Conservation (phyloP, 2,113 vertebrate genomes). For the Aspiorhynchus laticeps region DNA sequence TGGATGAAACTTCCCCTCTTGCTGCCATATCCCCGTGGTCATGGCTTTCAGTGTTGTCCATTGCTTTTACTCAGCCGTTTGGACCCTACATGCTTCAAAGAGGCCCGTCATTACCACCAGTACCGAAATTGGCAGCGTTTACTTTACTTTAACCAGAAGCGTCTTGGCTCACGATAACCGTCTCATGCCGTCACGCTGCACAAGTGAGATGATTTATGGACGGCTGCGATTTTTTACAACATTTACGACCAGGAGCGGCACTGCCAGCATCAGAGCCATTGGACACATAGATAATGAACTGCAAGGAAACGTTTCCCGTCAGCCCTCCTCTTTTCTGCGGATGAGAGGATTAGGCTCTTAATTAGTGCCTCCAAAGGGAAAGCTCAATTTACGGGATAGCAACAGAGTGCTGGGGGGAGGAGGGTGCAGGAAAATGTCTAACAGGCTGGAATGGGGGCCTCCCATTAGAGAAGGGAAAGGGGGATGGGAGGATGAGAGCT, state of each 20-base stretch:
- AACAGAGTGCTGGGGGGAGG: constrained; percentile 50
- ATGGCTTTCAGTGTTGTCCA: constrained; percentile 13
- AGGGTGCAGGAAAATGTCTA: constrained; percentile 62
- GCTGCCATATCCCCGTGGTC: constrained; percentile 45
- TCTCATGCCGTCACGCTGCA: constrained; percentile 17
- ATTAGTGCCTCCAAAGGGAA: constrained; percentile 61
- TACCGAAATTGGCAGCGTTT: constrained; percentile 24
- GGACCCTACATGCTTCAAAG: constrained; percentile 39
- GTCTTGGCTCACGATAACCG: constrained; percentile 9
- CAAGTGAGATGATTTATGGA: constrained; percentile 52
- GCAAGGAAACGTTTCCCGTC: constrained; percentile 49
- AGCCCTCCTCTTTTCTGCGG: constrained; percentile 49
- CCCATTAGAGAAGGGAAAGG: constrained; percentile 72
- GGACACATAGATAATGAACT: constrained; percentile 57
- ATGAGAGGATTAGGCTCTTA: constrained; percentile 60
- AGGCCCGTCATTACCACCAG: constrained; percentile 18
- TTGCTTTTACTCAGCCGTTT: constrained; percentile 30
- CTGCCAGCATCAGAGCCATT: constrained; percentile 45
- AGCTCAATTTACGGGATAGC: constrained; percentile 57
- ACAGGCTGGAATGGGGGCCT: constrained; percentile 68
- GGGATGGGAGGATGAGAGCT: constrained; percentile 58
- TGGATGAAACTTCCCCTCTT: constrained; percentile 42
- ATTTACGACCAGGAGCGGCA: constrained; percentile 40
- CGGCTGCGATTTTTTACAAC: constrained; percentile 33
- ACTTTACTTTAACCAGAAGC: constrained; percentile 41